These are phyloP conservation scores for Lomographa bimaculata DNA, from an alignment of 2,888 invertebrate genomes.

Conservation along the genomic window DNA sequence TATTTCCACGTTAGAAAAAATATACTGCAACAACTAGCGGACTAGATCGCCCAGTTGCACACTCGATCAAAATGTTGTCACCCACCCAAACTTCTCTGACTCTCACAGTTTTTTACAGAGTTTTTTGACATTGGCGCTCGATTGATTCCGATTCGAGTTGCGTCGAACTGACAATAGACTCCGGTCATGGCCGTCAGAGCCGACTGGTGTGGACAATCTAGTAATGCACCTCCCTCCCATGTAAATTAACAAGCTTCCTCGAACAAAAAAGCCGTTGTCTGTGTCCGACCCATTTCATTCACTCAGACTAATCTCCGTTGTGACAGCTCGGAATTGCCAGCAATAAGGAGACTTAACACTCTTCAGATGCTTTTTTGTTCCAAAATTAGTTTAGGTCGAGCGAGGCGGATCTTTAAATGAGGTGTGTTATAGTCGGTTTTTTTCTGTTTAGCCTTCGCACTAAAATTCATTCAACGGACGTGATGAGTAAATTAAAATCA, in stretches of 20 bases:
- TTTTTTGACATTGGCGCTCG: constrained; percentile 65
- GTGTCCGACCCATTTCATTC: constrained; percentile 44
- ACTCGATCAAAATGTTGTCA: constrained; percentile 56
- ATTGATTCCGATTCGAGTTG: constrained; percentile 65
- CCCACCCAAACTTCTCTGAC: constrained; percentile 56
- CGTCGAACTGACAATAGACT: constrained; percentile 57
- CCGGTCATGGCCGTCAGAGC: constrained; percentile 64
- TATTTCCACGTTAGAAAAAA: too few species aligned
- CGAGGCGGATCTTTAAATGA: constrained; percentile 7
- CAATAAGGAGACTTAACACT: constrained; percentile 24
- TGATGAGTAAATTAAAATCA: too few species aligned
- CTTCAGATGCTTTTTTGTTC: constrained; percentile 21
- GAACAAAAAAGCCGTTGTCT: constrained; percentile 39
- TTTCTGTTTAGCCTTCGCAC: too few species aligned
- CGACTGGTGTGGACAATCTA: constrained; percentile 56
- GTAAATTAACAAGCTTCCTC: constrained; percentile 50
- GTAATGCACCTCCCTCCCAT: constrained; percentile 41
- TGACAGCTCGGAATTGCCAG: constrained; percentile 38
- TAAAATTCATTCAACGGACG: too few species aligned
- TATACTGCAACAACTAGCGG: too few species aligned
- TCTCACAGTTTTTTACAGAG: constrained; percentile 64
- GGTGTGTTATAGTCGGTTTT: too few species aligned
- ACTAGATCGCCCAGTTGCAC: constrained; percentile 53
- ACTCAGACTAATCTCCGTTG: constrained; percentile 32
- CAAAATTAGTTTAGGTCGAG: constrained; percentile 19